These are phyloP conservation scores for Cyprinodon tularosa DNA, from an alignment of 2,113 vertebrate species.

Conservation along the genomic window DNA sequence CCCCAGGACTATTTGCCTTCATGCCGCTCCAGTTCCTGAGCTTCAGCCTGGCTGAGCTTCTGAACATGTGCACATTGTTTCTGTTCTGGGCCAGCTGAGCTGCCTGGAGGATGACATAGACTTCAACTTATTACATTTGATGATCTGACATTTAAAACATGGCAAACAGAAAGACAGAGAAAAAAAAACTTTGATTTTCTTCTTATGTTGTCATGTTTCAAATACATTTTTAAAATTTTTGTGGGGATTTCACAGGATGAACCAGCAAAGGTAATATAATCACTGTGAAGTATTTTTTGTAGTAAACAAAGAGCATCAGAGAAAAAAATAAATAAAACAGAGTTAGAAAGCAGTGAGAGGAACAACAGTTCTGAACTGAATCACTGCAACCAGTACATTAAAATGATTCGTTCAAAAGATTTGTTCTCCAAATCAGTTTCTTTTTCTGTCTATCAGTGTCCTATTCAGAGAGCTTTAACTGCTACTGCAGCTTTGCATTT, in stretches of 20 bases:
- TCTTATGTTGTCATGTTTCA: not conserved
- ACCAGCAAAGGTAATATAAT: not conserved
- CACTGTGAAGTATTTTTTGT: no score
- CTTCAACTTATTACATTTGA: constrained; percentile 1
- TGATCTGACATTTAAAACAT: constrained; percentile 9
- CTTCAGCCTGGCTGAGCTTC: constrained; percentile 16
- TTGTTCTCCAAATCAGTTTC: no score
- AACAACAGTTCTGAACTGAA: no score
- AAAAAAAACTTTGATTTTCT: not conserved
- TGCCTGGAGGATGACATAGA: constrained; percentile 26
- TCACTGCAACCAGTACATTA: no score
- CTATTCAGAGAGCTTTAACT: no score
- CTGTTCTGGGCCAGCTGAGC: constrained; percentile 48
- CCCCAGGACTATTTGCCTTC: constrained; percentile 13
- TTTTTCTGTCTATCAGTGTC: no score
- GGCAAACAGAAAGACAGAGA: not conserved
- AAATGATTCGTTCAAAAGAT: no score
- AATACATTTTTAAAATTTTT: no score
- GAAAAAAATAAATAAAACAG: no score
- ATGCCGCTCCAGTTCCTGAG: constrained; percentile 20
- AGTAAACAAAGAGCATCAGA: no score
- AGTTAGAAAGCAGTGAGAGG: no score
- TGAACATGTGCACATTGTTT: not conserved
- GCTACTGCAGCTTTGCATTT: no score
- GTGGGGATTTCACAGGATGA: not conserved